A percentile compares a stretch with the other conserved stretches of the same genome.
Conservation (phyloP, 2,888 invertebrate species). For the Mesorhabditis belari region DNA sequence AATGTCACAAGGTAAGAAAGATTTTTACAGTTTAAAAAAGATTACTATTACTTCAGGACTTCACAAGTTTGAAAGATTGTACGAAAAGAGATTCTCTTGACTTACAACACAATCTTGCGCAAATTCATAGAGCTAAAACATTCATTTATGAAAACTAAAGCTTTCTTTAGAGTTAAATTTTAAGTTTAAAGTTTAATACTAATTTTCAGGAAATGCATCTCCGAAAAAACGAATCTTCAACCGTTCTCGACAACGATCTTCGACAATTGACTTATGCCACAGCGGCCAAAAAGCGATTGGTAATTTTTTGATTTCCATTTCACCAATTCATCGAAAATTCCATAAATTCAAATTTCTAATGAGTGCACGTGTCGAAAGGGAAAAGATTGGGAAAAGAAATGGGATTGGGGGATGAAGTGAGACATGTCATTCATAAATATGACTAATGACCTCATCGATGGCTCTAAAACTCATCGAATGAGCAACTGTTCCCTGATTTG, state of each 20-base stretch:
- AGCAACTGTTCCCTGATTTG: too few relatives aligned
- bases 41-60: slow-evolving; percentile 1
- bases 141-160: background rate
- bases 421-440: too few relatives aligned
- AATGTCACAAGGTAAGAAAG: slow-evolving; percentile 32
- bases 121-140: background rate
- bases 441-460: too few relatives aligned
- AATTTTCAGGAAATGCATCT: slow-evolving; percentile 48
- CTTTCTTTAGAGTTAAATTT: background rate
- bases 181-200: too few relatives aligned
- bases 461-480: too few relatives aligned
- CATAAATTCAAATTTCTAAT: too few relatives aligned
- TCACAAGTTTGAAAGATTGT: background rate
- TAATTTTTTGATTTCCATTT: slow-evolving; percentile 8
- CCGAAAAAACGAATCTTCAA: slow-evolving; percentile 48
- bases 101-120: background rate
- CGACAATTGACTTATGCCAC: slow-evolving; percentile 49
- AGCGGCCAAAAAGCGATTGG: slow-evolving; percentile 46
- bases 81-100: slow-evolving; percentile 1
- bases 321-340: too few relatives aligned
- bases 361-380: too few relatives aligned
- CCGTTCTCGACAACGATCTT: slow-evolving; percentile 39
- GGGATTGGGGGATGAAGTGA: too few relatives aligned
- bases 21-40: slow-evolving; percentile 4
- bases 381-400: too few relatives aligned